These are phyloP conservation scores for Rynchops niger DNA, from an alignment of 2,113 vertebrate species.

Conservation along the genomic window DNA sequence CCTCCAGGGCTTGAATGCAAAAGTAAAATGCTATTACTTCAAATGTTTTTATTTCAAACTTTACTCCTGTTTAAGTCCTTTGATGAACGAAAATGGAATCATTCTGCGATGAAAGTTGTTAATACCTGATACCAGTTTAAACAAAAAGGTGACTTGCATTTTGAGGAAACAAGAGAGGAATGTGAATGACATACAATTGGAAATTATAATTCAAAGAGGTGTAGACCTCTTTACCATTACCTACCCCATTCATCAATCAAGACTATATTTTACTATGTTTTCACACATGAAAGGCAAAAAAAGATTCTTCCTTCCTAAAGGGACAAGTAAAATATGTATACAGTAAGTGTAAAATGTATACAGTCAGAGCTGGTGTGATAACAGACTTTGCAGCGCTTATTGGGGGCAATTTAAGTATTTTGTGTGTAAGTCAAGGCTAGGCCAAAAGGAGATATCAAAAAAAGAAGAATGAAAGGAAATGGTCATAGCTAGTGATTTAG, in stretches of 20 bases:
- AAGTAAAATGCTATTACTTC: not conserved
- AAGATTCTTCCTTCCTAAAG: not conserved
- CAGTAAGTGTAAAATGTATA: not conserved
- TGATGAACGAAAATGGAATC: not conserved
- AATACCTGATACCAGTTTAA: not conserved
- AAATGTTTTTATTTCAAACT: not conserved
- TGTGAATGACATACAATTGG: not conserved
- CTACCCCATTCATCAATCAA: not conserved
- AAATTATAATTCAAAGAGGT: not conserved
- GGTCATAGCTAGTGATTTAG: not conserved
- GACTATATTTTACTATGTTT: not conserved
- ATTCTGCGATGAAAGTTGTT: not conserved
- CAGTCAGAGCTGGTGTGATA: not conserved
- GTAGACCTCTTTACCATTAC: not conserved
- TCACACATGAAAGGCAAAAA: not conserved
- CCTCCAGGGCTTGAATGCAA: not conserved
- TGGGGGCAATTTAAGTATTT: not conserved
- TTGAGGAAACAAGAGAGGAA: not conserved
- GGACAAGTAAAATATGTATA: not conserved
- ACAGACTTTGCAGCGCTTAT: not conserved
- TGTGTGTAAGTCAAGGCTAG: not conserved
- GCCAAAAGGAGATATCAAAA: not conserved
- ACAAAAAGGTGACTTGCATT: not conserved
- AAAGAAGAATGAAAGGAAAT: not conserved
- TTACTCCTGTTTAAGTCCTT: not conserved